Conservation (phyloP, 2,888 invertebrate species). For the Panzeria rudis region DNA sequence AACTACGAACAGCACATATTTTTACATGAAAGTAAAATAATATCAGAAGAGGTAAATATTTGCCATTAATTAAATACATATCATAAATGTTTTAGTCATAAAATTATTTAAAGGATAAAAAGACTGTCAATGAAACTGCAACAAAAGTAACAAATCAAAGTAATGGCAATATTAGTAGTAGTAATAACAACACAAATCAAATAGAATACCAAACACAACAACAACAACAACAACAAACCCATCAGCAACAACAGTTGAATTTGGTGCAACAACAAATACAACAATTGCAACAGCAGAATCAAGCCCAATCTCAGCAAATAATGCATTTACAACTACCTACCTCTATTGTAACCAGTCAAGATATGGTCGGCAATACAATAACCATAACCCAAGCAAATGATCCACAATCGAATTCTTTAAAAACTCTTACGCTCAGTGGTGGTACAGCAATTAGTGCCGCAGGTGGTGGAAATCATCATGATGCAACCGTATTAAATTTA, state of each 20-base stretch:
- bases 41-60: conserved; percentile 64
- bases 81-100: neutral
- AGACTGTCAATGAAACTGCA: conserved; percentile 44
- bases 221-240: conserved; percentile 44
- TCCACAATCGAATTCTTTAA: conserved; percentile 72
- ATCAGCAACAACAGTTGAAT: conserved; percentile 64
- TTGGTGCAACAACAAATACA: conserved; percentile 73
- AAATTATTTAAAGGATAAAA: conserved; percentile 49
- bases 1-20: conserved; percentile 87
- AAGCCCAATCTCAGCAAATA: conserved; percentile 78
- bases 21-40: conserved; percentile 83
- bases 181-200: conserved; percentile 42
- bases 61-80: neutral
- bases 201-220: conserved; percentile 49
- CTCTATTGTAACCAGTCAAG: conserved; percentile 78
- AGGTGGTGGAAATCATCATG: conserved; percentile 74
- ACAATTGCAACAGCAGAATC: conserved; percentile 75
- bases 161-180: conserved; percentile 46
- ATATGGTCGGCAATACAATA: conserved; percentile 81
- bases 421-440: conserved; percentile 69
- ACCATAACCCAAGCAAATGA: conserved; percentile 80
- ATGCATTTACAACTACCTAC: conserved; percentile 81
- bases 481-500: conserved; percentile 80
- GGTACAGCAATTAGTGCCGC: conserved; percentile 11
- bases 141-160: conserved; percentile 56